These are phyloP conservation scores for Molorchus minor DNA, from an alignment of 2,888 invertebrate genomes.

Conservation along the genomic window DNA sequence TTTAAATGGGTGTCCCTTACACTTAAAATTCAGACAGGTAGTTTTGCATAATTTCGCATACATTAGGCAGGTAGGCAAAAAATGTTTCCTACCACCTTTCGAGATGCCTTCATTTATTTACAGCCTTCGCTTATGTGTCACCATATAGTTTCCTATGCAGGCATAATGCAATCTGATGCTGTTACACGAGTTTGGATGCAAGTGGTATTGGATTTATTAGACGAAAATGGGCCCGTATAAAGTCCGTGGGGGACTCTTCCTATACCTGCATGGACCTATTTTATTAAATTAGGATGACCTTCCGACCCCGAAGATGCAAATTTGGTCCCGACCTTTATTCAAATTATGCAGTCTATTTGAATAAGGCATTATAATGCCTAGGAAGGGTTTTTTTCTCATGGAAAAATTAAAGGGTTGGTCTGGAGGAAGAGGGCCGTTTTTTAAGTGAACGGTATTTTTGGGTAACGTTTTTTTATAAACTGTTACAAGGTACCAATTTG, in stretches of 20 bases:
- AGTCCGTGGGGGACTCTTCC: conserved; percentile 26
- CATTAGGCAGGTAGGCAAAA: conserved; percentile 64
- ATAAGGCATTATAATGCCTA: conserved; percentile 54
- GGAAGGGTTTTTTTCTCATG: conserved; percentile 57
- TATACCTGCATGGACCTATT: conserved; percentile 57
- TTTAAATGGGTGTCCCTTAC: conserved; percentile 63
- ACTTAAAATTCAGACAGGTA: conserved; percentile 65
- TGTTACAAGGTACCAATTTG: conserved; percentile 26
- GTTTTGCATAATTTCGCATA: conserved; percentile 63
- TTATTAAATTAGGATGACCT: conserved; percentile 60
- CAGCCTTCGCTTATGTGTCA: conserved; percentile 17
- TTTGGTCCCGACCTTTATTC: conserved; percentile 56
- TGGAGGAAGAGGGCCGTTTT: conserved; percentile 46
- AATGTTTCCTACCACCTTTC: conserved; percentile 54
- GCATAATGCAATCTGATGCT: conserved; percentile 38
- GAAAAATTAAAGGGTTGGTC: conserved; percentile 44
- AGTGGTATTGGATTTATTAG: conserved; percentile 40
- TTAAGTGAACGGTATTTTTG: conserved; percentile 38
- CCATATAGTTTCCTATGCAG: too few species aligned
- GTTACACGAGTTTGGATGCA: conserved; percentile 36
- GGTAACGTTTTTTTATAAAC: conserved; percentile 41
- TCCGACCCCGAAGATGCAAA: conserved; percentile 60
- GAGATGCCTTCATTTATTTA: conserved; percentile 46
- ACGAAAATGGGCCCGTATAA: conserved; percentile 12
- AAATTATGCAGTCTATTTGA: conserved; percentile 62